Evolutionary conservation across 2,113 vertebrate species (phyloP).

Genomic region (Oplegnathus fasciatus): DNA sequence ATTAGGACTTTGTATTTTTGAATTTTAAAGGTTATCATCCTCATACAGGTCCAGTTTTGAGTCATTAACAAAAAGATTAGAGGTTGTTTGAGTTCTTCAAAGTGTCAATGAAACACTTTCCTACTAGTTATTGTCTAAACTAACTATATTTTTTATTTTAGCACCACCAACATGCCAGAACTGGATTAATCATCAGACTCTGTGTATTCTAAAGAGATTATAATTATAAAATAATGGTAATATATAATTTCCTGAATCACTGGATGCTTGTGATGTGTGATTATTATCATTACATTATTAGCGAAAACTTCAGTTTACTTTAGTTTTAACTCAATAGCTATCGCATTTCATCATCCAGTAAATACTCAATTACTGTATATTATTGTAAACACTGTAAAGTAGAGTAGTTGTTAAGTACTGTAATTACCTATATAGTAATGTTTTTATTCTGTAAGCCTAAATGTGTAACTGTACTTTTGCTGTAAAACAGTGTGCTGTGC

Average conservation of each 20-base stretch:
- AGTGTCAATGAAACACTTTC: neutral
- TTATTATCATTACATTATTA: neutral
- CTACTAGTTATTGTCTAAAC: neutral
- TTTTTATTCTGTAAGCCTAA: neutral
- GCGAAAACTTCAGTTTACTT: neutral
- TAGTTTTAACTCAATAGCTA: neutral
- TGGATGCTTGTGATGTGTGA: neutral
- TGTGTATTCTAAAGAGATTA: no score
- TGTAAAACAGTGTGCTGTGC: no score
- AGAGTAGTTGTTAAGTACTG: neutral
- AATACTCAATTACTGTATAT: neutral
- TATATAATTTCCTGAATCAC: neutral
- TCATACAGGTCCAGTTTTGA: neutral
- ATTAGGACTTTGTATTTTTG: no score
- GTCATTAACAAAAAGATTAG: neutral
- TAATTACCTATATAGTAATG: neutral
- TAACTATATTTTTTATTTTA: neutral
- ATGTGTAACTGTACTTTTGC: no score
- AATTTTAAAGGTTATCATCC: no score
- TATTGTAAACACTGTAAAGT: neutral
- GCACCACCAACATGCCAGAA: neutral
- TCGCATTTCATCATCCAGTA: neutral
- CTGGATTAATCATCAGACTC: neutral
- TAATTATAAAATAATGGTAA: neutral
- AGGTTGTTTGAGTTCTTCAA: neutral